Evolutionary conservation across 23 tunicate species (phyloP).

Genomic region (Oikopleura dioica): DNA sequence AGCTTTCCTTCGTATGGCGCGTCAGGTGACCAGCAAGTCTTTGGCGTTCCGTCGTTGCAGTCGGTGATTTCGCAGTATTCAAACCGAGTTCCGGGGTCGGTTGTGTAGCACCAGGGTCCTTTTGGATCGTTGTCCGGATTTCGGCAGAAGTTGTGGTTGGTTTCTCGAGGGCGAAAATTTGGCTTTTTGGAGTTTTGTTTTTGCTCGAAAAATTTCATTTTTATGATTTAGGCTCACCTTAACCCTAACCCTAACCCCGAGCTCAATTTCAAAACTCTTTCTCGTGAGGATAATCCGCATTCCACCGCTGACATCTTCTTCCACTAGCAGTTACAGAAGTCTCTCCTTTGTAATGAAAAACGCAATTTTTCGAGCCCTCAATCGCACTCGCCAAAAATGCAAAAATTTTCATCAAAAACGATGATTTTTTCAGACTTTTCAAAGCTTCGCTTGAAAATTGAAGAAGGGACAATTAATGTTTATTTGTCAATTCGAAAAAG

Average conservation of each 20-base stretch:
- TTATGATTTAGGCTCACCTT: no score
- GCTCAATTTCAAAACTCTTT: no score
- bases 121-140: background rate
- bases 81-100: background rate
- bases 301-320: slow-evolving; percentile 6
- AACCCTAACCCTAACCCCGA: no score
- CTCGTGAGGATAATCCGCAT: background rate
- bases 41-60: slow-evolving; percentile 2
- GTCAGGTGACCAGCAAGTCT: background rate
- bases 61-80: slow-evolving; percentile 2
- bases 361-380: background rate
- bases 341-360: background rate
- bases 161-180: background rate
- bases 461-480: no score
- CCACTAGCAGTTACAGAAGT: background rate
- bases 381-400: no score
- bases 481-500: no score
- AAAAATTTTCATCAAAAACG: no score
- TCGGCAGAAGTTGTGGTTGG: background rate
- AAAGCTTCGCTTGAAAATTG: no score
- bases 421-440: no score
- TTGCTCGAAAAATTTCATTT: no score
- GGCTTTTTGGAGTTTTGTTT: no score
- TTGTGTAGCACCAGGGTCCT: slow-evolving; percentile 9
- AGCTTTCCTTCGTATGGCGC: background rate